Evolutionary conservation across 92 coral and sea anemone species (phyloP).

Genomic region (Parazoanthus atlanticus): DNA sequence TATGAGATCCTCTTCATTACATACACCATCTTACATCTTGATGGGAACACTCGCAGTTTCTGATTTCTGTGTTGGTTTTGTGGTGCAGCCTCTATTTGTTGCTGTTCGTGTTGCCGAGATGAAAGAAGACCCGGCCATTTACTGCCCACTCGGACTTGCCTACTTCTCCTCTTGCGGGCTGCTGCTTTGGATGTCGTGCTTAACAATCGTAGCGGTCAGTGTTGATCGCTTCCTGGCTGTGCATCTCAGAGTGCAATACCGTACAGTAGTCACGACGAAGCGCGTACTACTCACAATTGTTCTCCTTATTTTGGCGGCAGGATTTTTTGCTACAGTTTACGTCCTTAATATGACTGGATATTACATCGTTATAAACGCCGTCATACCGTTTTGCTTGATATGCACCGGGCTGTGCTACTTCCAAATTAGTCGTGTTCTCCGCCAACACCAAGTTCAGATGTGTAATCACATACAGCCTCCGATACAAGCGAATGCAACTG

Average conservation of each 20-base stretch:
- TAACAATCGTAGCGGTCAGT: constrained; percentile 22
- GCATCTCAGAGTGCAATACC: constrained; percentile 4
- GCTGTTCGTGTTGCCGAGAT: constrained; percentile 40
- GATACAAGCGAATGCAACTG: neutral
- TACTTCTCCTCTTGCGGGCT: constrained; percentile 29
- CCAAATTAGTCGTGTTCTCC: constrained; percentile 8
- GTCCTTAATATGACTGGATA: constrained; percentile 7
- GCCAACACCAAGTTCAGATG: constrained; percentile 2
- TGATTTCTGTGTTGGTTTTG: constrained; percentile 31
- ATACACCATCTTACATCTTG: constrained; percentile 19
- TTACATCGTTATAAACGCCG: constrained; percentile 22
- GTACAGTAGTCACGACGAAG: constrained; percentile 12
- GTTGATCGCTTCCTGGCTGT: constrained; percentile 33
- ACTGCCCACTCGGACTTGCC: constrained; percentile 29
- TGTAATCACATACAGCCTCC: neutral
- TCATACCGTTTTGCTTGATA: constrained; percentile 29
- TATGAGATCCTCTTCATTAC: constrained; percentile 9
- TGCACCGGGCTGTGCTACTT: constrained; percentile 18
- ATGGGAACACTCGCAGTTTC: constrained; percentile 22
- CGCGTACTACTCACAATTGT: constrained; percentile 11
- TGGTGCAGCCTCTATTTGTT: constrained; percentile 33
- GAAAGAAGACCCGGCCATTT: neutral
- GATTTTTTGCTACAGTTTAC: constrained; percentile 18
- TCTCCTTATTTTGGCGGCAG: neutral
- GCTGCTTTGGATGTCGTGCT: constrained; percentile 36